Base-by-base conservation (phyloP, 2,797 vertebrate genomes). In the Setipinna tenuifilis region DNA sequence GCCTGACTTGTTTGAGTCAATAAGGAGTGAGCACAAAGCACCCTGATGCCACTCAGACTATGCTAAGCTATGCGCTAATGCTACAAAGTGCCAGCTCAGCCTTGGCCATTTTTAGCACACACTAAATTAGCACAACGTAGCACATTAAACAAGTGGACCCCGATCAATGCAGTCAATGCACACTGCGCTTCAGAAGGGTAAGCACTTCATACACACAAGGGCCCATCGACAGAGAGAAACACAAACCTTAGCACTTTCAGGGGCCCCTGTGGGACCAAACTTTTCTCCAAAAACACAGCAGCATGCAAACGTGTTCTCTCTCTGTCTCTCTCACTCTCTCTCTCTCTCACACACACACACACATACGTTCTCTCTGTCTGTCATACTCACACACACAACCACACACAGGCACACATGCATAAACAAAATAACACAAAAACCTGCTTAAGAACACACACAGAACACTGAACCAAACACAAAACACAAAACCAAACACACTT, bases 171-270 rank as follows among this genome's bases (percentile, higher is more conserved):
- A 65, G 62, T 65, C 62, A 10, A 65, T 65, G 62, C 62, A 65
- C 62, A 65, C 62, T 65, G 62, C 23, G 23, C 23, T 65, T 65
- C 28, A 28, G 23, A 65, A 28, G 62, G 62, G 62, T 65, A 65
- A 65, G 62, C 62, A 65, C 62, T 65, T 65, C 62, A 84, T 48
- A 75, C 62, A 84, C 62, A 84, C 81, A 83, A 50, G 44, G 82
- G 68, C 48, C 83, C 75, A 62, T 59, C 78, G 28, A 83, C 35
- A 87, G 50, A 83, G 23, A 65, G 57, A 54, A 57, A 81, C n/a
- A 54, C 17, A 83, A 21, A 85, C 84, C 62, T 28, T 65, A 65
- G 62, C 62, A 65, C 11, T 65, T 65, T 14, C 62, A 28, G 62
- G 62, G 62, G 23, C 23, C 62, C 62, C 23, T 65, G 23, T 12